phyloP scores from a whole-genome alignment of 2,797 vertebrate genomes.

The Danio albolineatus region DNA sequence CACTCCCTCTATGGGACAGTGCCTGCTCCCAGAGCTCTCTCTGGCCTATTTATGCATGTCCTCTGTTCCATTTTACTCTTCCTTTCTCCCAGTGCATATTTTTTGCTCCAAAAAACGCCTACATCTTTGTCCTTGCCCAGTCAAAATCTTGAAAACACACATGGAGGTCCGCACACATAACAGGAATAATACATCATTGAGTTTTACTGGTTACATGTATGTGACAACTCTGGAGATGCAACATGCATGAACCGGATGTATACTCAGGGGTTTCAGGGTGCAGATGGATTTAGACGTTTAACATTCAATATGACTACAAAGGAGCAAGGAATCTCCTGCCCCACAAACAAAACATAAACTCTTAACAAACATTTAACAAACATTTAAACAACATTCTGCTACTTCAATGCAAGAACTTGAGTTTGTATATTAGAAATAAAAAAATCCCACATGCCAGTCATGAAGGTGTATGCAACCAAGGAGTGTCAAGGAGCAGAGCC shows the following conservation, averaged over 20 bases:
- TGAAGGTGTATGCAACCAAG: constrained; percentile 15
- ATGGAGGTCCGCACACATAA: constrained; percentile 30
- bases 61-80: constrained; percentile 53
- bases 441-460: neutral
- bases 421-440: neutral
- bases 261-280: constrained; percentile 50
- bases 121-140: constrained; percentile 24
- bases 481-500: neutral
- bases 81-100: constrained; percentile 44
- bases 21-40: constrained; percentile 48
- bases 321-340: constrained; percentile 38
- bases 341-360: constrained; percentile 48
- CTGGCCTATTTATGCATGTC: constrained; percentile 56
- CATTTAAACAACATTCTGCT: constrained; percentile 28
- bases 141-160: constrained; percentile 33
- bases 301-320: constrained; percentile 50
- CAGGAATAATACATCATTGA: constrained; percentile 24
- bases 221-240: constrained; percentile 37
- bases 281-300: constrained; percentile 53
- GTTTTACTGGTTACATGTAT: constrained; percentile 25
- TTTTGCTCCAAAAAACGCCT: constrained; percentile 12
- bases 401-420: neutral
- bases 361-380: constrained; percentile 50
- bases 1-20: constrained; percentile 34
- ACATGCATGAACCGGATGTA: constrained; percentile 57